Conservation (phyloP, 2,797 vertebrate species). For the Pseudomugil tenellus region DNA sequence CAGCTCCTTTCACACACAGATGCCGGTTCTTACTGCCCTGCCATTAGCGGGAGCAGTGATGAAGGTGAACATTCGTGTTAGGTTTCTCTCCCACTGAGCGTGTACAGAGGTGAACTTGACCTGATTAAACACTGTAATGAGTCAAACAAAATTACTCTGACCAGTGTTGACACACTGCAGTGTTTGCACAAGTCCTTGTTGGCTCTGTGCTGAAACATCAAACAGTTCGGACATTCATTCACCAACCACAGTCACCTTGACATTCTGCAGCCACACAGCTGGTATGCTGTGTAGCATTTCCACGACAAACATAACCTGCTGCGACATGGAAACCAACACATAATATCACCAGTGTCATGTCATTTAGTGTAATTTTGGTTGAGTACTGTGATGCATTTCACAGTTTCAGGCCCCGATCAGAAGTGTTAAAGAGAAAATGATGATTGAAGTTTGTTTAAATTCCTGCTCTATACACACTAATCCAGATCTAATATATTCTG, state of each 20-base stretch:
- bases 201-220: conserved; percentile 58
- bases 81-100: conserved; percentile 49
- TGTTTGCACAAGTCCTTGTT: conserved; percentile 72
- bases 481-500: conserved; percentile 13
- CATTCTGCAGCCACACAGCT: conserved; percentile 54
- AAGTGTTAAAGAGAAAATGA: conserved; percentile 21
- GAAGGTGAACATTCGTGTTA: conserved; percentile 48
- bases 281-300: conserved; percentile 57
- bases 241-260: conserved; percentile 72
- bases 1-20: conserved; percentile 26
- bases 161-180: conserved; percentile 67
- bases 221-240: conserved; percentile 73
- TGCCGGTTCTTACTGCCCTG: conserved; percentile 18
- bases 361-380: conserved; percentile 45
- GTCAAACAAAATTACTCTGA: conserved; percentile 75
- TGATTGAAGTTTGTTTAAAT: conserved; percentile 28
- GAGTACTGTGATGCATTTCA: conserved; percentile 36
- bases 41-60: conserved; percentile 29
- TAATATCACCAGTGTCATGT: conserved; percentile 44
- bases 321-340: conserved; percentile 37
- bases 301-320: conserved; percentile 51
- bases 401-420: conserved; percentile 10
- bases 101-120: conserved; percentile 66
- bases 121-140: conserved; percentile 78
- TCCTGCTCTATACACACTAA: conserved; percentile 10